These are phyloP conservation scores for Peromyscus nudipes DNA, from an alignment of 2,797 vertebrate genomes.

Conservation along the genomic window DNA sequence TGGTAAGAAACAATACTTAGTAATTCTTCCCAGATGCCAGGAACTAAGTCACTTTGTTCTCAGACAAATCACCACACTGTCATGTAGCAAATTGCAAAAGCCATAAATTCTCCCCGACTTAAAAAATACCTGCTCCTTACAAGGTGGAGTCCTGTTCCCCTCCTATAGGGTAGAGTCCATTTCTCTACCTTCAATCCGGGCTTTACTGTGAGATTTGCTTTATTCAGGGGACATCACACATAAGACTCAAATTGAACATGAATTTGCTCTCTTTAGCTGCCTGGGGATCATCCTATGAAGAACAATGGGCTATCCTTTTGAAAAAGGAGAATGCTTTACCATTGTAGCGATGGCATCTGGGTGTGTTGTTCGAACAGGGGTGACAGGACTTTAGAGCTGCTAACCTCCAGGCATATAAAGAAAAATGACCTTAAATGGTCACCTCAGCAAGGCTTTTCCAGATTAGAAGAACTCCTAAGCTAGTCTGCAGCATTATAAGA, in stretches of 20 bases:
- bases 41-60: constrained; percentile 4
- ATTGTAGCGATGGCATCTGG: no score
- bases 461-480: background rate
- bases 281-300: background rate
- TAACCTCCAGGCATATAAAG: background rate
- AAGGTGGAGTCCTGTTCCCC: background rate
- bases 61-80: background rate
- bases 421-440: background rate
- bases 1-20: background rate
- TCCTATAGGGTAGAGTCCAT: background rate
- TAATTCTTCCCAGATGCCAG: background rate
- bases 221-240: background rate
- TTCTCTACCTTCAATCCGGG: background rate
- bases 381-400: background rate
- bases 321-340: background rate
- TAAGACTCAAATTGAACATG: background rate
- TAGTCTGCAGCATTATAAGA: background rate
- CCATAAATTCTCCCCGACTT: background rate
- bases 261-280: background rate
- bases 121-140: background rate
- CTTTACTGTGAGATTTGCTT: background rate
- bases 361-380: background rate
- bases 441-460: background rate
- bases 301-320: background rate
- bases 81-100: background rate